Percentiles rank a stretch among this genome's conserved stretches.
phyloP scores from a whole-genome alignment of 2,888 invertebrate genomes.

The Acanthosepion esculentum region DNA sequence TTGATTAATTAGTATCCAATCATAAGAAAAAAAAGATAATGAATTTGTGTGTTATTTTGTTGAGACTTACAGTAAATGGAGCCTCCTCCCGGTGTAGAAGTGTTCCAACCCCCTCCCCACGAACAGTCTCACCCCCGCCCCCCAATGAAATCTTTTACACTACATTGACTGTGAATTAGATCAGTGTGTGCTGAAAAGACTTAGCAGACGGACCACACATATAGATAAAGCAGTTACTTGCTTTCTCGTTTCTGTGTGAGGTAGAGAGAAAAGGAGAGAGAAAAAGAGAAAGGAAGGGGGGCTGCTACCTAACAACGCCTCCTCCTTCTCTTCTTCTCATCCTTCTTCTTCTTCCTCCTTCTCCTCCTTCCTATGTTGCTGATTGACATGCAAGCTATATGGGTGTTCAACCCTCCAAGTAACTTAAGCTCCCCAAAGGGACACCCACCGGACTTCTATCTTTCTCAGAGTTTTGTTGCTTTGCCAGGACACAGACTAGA shows the following conservation, averaged over 20 bases:
- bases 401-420: constrained; percentile 33
- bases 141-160: not conserved
- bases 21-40: no score
- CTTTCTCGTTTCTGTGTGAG: constrained; percentile 38
- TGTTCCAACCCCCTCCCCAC: not conserved
- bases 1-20: no score
- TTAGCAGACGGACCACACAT: constrained; percentile 44
- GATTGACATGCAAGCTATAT: not conserved
- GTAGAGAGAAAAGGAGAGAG: not conserved
- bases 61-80: no score
- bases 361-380: not conserved
- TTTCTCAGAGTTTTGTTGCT: not conserved
- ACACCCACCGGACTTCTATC: not conserved
- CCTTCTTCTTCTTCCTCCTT: not conserved
- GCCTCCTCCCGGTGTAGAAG: not conserved
- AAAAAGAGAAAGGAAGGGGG: not conserved
- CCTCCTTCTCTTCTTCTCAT: not conserved
- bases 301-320: constrained; percentile 6
- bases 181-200: constrained; percentile 40
- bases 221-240: constrained; percentile 44
- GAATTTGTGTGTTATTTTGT: no score
- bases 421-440: constrained; percentile 33
- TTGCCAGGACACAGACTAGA: not conserved
- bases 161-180: constrained; percentile 21
- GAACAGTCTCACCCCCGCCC: not conserved